These are phyloP conservation scores for Liposcelis brunnea DNA, from an alignment of 2,888 invertebrate genomes.

Conservation along the genomic window DNA sequence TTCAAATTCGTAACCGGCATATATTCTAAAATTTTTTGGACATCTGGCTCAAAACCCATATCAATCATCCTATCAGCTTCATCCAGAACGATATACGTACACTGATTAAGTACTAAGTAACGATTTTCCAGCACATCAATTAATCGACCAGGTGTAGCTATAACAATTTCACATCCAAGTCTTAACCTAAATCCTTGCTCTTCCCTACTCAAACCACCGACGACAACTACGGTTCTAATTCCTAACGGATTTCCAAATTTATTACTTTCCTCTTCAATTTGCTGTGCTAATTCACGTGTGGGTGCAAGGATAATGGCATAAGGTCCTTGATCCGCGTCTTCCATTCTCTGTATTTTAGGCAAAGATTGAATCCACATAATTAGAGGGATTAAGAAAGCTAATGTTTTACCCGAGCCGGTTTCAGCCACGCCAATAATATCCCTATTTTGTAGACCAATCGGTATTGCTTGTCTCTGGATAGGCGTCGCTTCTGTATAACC, in stretches of 20 bases:
- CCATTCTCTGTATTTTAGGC: constrained; percentile 84
- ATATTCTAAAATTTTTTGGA: constrained; percentile 92
- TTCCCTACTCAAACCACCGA: constrained; percentile 92
- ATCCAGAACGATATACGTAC: constrained; percentile 92
- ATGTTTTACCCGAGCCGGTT: constrained; percentile 97
- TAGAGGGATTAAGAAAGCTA: constrained; percentile 93
- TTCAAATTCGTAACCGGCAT: constrained; percentile 97
- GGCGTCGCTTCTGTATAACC: constrained; percentile 98
- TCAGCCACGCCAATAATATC: constrained; percentile 99
- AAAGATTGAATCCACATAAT: constrained; percentile 95
- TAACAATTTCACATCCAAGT: constrained; percentile 97
- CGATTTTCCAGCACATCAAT: constrained; percentile 97
- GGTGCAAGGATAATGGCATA: constrained; percentile 98
- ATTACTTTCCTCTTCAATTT: constrained; percentile 96
- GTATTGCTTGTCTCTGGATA: constrained; percentile 97
- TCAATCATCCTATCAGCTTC: constrained; percentile 99
- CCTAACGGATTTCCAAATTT: constrained; percentile 90
- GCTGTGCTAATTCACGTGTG: constrained; percentile 97
- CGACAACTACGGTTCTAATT: constrained; percentile 91
- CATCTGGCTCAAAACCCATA: constrained; percentile 98
- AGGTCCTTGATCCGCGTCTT: constrained; percentile 87
- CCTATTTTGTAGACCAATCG: constrained; percentile 81
- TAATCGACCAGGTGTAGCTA: constrained; percentile 97
- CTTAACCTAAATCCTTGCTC: constrained; percentile 95
- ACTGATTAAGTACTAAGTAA: constrained; percentile 89